Evolutionary conservation across 2,113 vertebrate species (phyloP).

Genomic region (Aegotheles bennettii): DNA sequence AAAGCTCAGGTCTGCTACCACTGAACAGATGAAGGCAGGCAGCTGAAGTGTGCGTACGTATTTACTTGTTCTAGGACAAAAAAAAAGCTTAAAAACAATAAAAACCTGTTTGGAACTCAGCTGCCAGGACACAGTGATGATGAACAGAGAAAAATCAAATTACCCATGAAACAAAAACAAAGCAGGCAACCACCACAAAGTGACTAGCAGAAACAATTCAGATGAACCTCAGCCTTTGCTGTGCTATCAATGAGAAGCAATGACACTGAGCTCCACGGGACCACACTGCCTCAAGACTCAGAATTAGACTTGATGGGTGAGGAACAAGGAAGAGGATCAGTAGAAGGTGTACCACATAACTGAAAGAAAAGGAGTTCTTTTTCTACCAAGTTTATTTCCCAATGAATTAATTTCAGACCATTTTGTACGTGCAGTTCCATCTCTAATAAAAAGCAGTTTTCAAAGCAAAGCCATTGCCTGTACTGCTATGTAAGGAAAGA

Average conservation of each 20-base stretch:
- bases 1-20: not conserved
- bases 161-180: not conserved
- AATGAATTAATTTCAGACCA: not conserved
- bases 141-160: not conserved
- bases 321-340: not conserved
- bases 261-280: not conserved
- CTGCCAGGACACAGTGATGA: not conserved
- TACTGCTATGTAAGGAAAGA: not conserved
- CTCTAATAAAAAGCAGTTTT: not conserved
- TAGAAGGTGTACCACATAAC: not conserved
- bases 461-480: not conserved
- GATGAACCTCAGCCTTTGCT: not conserved
- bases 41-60: not conserved
- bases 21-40: not conserved
- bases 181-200: not conserved
- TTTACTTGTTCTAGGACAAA: not conserved
- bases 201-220: not conserved
- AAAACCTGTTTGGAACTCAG: not conserved
- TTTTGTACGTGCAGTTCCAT: not conserved
- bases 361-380: not conserved
- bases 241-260: not conserved
- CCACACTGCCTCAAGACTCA: not conserved
- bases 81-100: not conserved
- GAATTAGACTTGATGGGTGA: not conserved
- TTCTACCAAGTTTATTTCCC: not conserved